These are phyloP conservation scores for Saxicola maurus DNA, from an alignment of 2,797 vertebrate species.

Conservation along the genomic window DNA sequence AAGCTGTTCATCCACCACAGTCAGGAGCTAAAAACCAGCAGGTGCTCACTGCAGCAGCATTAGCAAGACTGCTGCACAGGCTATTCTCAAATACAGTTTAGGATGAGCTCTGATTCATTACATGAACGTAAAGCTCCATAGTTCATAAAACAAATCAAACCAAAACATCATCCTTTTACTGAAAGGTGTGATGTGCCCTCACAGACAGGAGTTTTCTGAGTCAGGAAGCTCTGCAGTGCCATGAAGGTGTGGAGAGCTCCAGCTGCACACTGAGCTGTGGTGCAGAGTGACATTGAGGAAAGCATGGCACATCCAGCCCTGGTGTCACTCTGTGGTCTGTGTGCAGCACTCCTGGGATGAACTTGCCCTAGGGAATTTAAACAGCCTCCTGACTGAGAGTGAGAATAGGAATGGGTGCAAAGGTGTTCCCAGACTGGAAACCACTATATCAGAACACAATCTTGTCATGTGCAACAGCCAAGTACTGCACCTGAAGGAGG, in stretches of 20 bases:
- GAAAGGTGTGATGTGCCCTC: neutral
- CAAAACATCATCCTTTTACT: neutral
- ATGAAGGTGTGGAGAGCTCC: neutral
- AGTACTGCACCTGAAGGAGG: neutral
- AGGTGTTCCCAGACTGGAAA: neutral
- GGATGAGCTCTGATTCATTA: neutral
- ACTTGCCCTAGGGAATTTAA: neutral
- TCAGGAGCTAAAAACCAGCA: neutral
- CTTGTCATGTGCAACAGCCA: neutral
- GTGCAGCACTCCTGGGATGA: neutral
- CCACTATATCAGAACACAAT: accelerated
- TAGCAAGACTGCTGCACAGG: neutral
- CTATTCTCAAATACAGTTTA: neutral
- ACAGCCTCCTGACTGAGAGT: neutral
- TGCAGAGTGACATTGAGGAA: accelerated
- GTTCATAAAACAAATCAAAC: neutral
- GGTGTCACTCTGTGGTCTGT: neutral
- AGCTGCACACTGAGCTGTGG: neutral
- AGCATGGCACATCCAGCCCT: accelerated
- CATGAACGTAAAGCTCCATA: accelerated
- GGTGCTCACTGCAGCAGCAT: neutral
- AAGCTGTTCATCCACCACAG: neutral
- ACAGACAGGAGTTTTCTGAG: neutral
- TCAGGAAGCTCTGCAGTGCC: accelerated
- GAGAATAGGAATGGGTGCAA: neutral